These are phyloP conservation scores for Epinotia brunnichana DNA, from an alignment of 2,888 invertebrate genomes.

Conservation along the genomic window DNA sequence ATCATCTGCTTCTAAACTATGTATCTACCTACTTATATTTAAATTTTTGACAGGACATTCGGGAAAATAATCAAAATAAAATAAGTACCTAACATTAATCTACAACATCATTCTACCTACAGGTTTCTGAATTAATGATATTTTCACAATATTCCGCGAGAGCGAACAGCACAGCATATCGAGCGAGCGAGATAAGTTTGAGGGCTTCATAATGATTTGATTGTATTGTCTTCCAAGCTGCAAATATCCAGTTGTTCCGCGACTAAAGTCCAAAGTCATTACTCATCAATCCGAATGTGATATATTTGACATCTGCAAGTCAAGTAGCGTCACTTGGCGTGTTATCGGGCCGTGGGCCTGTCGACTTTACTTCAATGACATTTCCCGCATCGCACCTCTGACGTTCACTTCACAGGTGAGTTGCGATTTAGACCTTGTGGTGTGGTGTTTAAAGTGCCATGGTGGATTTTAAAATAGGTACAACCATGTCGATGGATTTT, in stretches of 20 bases:
- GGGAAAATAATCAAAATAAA: too few relatives aligned
- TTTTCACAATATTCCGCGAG: too few relatives aligned
- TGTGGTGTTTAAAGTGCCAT: background rate
- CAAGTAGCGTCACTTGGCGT: background rate
- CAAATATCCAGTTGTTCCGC: background rate
- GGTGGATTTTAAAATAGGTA: background rate
- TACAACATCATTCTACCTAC: too few relatives aligned
- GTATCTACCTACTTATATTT: too few relatives aligned
- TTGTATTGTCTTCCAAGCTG: background rate
- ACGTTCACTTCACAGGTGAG: background rate
- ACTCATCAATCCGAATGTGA: constrained; percentile 18
- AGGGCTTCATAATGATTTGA: background rate
- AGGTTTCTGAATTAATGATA: too few relatives aligned
- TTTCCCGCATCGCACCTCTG: background rate
- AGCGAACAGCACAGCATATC: too few relatives aligned
- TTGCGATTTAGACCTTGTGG: background rate
- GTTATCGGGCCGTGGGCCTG: background rate
- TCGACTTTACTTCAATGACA: constrained; percentile 27
- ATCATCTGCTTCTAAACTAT: too few relatives aligned
- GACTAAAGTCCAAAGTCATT: constrained; percentile 8
- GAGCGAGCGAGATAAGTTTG: too few relatives aligned
- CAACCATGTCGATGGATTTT: background rate
- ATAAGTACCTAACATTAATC: too few relatives aligned
- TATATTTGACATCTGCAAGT: constrained; percentile 18
- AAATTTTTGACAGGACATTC: too few relatives aligned